Conservation (phyloP, 2,113 vertebrate genomes). For the Myrmecobius fasciatus region DNA sequence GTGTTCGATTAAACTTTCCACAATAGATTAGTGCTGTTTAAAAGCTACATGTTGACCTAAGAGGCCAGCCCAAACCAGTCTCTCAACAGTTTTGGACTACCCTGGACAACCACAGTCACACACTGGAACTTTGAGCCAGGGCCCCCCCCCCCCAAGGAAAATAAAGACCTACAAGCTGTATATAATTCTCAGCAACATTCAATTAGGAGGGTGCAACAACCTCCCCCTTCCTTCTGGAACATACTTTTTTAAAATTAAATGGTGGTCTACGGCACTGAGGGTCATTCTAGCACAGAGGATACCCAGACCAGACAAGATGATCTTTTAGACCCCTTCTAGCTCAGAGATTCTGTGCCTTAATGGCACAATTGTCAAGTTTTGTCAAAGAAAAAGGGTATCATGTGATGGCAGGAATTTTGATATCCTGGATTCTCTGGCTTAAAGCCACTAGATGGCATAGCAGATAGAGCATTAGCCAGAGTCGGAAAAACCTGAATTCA, state of each 20-base stretch:
- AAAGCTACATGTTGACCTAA: conserved; percentile 58
- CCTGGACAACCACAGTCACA: conserved; percentile 19
- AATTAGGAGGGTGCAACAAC: conserved; percentile 37
- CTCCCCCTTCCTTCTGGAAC: neutral
- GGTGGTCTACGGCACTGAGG: neutral
- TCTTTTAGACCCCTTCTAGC: neutral
- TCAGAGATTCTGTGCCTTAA: neutral
- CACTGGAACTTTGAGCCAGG: conserved; percentile 7
- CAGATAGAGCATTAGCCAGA: neutral
- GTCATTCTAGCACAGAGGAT: neutral
- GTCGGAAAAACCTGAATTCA: neutral
- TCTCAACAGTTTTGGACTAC: conserved; percentile 58
- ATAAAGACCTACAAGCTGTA: conserved; percentile 34
- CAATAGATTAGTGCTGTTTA: conserved; percentile 59
- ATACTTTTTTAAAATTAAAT: neutral
- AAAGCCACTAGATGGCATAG: neutral
- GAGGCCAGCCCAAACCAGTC: conserved; percentile 37
- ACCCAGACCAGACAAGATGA: neutral
- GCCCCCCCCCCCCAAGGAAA: conserved; percentile 23
- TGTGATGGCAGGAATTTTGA: neutral
- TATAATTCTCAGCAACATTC: conserved; percentile 39
- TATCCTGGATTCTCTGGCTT: neutral
- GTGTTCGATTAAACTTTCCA: conserved; percentile 69
- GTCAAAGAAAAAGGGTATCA: conserved; percentile 6
- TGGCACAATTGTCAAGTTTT: conserved; percentile 29